phyloP scores from a whole-genome alignment of 1,140 invertebrate genomes.

The Lordiphosa clarofinis region DNA sequence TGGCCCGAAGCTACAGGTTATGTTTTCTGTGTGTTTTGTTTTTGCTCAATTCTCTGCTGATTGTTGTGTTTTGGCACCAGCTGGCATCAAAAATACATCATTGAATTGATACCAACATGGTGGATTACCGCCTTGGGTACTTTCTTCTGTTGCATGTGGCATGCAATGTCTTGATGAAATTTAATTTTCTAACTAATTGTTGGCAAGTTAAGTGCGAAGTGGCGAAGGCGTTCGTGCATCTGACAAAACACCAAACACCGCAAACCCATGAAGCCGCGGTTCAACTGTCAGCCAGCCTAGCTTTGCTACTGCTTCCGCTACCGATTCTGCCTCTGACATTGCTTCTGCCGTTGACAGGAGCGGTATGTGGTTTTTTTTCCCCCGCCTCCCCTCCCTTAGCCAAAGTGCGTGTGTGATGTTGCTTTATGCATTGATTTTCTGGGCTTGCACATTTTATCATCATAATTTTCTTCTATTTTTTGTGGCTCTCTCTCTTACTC shows the following conservation, averaged over 20 bases:
- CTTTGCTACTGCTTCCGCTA: constrained; percentile 10
- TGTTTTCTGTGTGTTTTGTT: constrained; percentile 59
- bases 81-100: constrained; percentile 72
- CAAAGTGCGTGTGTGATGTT: constrained; percentile 4
- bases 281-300: constrained; percentile 47
- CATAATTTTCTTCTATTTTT: constrained; percentile 28
- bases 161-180: constrained; percentile 53
- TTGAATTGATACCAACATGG: constrained; percentile 9
- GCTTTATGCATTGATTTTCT: constrained; percentile 59
- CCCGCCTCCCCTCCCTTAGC: neutral
- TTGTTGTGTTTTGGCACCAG: constrained; percentile 48
- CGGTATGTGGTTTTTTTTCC: constrained; percentile 38
- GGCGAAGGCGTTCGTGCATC: constrained; percentile 41
- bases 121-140: neutral
- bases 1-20: constrained; percentile 73
- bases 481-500: constrained; percentile 13
- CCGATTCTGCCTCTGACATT: no score
- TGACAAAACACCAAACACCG: constrained; percentile 23
- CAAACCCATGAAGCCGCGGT: constrained; percentile 41
- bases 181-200: constrained; percentile 73
- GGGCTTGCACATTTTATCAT: constrained; percentile 54
- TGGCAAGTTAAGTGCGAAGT: constrained; percentile 36
- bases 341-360: constrained; percentile 62
- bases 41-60: constrained; percentile 60
- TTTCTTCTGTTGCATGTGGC: constrained; percentile 47